phyloP scores from a whole-genome alignment of 2,797 vertebrate species.

The Esox masquinongy region DNA sequence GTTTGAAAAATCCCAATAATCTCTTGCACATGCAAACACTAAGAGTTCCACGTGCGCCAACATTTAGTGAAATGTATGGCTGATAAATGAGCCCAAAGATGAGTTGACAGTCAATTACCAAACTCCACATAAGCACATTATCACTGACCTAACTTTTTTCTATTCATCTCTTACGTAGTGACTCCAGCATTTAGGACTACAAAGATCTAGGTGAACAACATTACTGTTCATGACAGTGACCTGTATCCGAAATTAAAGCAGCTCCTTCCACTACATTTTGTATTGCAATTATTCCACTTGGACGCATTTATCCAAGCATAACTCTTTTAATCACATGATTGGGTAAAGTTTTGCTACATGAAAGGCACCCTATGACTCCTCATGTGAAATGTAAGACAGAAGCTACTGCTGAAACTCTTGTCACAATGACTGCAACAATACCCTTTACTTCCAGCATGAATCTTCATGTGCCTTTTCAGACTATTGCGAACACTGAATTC shows the following conservation, averaged over 20 bases:
- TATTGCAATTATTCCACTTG: not conserved
- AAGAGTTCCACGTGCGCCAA: no score
- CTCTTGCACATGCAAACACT: no score
- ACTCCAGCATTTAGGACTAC: not conserved
- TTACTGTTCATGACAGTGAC: not conserved
- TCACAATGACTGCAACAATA: slow-evolving; percentile 1
- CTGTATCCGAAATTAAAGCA: not conserved
- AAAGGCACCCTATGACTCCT: not conserved
- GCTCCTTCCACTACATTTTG: not conserved
- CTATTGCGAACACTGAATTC: slow-evolving; percentile 3
- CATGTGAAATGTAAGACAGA: slow-evolving; percentile 2
- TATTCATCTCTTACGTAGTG: no score
- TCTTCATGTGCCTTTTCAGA: slow-evolving; percentile 6
- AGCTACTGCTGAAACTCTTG: slow-evolving; percentile 3
- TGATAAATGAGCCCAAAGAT: no score
- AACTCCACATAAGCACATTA: no score
- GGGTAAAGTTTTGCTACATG: not conserved
- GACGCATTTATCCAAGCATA: not conserved
- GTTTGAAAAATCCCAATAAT: no score
- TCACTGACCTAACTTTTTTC: no score
- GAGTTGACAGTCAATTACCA: no score
- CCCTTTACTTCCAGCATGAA: not conserved
- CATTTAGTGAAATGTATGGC: no score
- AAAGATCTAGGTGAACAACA: not conserved
- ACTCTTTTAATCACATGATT: not conserved